Evolutionary conservation across 1,140 invertebrate species (phyloP).

Genomic region (Bombus vancouverensis): DNA sequence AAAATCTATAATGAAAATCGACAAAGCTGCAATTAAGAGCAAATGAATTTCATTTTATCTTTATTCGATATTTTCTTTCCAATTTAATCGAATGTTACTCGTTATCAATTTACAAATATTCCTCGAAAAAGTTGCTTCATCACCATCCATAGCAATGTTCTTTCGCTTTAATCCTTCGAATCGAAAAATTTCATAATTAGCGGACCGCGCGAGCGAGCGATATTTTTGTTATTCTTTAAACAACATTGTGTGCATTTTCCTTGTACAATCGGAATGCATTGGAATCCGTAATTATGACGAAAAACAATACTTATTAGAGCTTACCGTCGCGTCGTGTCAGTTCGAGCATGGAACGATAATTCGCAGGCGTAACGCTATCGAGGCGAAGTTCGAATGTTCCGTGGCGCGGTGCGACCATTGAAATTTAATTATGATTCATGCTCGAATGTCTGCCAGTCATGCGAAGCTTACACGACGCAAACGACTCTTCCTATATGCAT

Average conservation of each 20-base stretch:
- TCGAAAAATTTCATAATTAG: too few species aligned
- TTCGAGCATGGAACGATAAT: not conserved
- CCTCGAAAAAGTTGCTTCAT: too few species aligned
- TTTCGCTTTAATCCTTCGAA: too few species aligned
- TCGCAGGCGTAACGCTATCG: not conserved
- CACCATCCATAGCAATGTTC: too few species aligned
- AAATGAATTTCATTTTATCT: too few species aligned
- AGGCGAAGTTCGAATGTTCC: conserved; percentile 7
- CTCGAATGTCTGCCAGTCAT: not conserved
- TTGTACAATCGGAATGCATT: not conserved
- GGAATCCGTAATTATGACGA: not conserved
- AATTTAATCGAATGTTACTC: too few species aligned
- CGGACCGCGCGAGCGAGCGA: too few species aligned
- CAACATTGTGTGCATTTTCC: not conserved
- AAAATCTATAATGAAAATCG: too few species aligned
- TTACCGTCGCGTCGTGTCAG: not conserved
- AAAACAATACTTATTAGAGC: not conserved
- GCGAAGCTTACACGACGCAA: not conserved
- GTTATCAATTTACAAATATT: too few species aligned
- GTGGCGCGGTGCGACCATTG: not conserved
- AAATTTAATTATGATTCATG: conserved; percentile 21
- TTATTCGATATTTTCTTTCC: too few species aligned
- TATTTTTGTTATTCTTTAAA: not conserved
- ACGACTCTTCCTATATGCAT: too few species aligned
- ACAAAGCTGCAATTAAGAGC: too few species aligned